Conservation (phyloP, 2,113 vertebrate genomes). For the Syngnathus typhle region DNA sequence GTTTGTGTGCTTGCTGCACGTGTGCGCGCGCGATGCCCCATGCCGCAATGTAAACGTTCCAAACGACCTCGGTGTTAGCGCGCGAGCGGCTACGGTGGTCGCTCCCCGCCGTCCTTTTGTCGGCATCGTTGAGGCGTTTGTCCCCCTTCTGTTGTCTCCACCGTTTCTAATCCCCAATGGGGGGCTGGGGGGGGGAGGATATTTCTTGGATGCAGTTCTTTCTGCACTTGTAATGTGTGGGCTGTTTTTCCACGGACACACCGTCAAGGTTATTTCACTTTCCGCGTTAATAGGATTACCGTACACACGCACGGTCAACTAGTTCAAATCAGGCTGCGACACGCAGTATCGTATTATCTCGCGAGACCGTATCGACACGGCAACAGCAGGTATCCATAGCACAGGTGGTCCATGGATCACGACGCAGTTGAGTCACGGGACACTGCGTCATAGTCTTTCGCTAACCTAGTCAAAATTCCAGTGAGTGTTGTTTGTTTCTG, state of each 20-base stretch:
- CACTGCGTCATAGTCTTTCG: background rate
- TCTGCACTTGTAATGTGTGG: background rate
- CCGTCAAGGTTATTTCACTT: background rate
- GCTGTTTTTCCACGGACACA: background rate
- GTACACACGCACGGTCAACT: background rate
- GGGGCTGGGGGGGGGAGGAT: background rate
- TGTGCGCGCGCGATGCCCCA: conserved; percentile 9
- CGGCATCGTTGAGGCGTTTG: background rate
- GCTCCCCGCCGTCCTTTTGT: background rate
- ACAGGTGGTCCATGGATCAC: background rate
- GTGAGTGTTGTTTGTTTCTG: background rate
- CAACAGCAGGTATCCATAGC: background rate
- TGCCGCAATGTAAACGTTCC: conserved; percentile 5
- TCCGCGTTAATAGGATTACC: background rate
- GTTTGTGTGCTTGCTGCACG: conserved; percentile 33
- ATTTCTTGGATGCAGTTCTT: background rate
- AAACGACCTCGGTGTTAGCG: background rate
- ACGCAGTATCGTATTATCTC: background rate
- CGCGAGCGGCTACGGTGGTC: background rate
- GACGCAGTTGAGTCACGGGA: background rate
- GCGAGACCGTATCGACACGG: background rate
- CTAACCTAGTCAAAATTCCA: background rate
- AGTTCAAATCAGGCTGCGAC: background rate
- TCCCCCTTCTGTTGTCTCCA: background rate
- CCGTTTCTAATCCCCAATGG: background rate